Base-by-base conservation (phyloP, 2,888 invertebrate species). In the Napeogenes sylphis region DNA sequence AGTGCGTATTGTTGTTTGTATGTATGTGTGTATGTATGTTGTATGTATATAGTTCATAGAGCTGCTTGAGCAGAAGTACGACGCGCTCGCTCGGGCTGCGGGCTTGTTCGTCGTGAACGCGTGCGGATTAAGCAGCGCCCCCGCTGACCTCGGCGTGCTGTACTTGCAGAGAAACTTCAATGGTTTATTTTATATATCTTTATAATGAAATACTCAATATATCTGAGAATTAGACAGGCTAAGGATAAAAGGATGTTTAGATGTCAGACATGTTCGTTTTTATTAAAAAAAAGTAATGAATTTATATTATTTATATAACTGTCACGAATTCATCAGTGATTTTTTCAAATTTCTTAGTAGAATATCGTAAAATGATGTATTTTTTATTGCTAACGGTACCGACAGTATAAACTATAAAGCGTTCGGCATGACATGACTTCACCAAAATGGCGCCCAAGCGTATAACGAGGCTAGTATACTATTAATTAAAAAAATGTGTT, bases 71-170 rank as follows among this genome's bases (percentile, higher is more conserved):
- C 81, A 97, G 61, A 91, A 95, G 71, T 98, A 98, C 82, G 90
- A 95, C 70, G 91, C 93, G 63, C 78, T 83, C 45, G 97, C 97
- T 0, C 88, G 93, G 73, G 93, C 96, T 70, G 94, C 94, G 10
- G 94, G 95, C 6, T 92, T 97, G 5, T 98, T 95, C 81, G 90
- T 99, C 5, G 87, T 99, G 35, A 97, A 96, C 70, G 95, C 98
- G 0, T 98, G 98, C 85, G 99, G 99, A 33, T 96, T 97, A 81
- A 99, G 98, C 83, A 95, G 96, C 75, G 94, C 99, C 69, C 98
- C 98, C 6, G 92, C 94, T 55, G 99, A 99, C 77, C 85, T 98
- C 85, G 98, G 98, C 1, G 86, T 95, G 0, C 83, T 94, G 32
- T 97, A 92, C 81, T 86, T 96, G 56, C 93, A 95, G 74, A 87